Base-by-base conservation (phyloP, 2,888 invertebrate genomes). In the Autographa pulchrina region DNA sequence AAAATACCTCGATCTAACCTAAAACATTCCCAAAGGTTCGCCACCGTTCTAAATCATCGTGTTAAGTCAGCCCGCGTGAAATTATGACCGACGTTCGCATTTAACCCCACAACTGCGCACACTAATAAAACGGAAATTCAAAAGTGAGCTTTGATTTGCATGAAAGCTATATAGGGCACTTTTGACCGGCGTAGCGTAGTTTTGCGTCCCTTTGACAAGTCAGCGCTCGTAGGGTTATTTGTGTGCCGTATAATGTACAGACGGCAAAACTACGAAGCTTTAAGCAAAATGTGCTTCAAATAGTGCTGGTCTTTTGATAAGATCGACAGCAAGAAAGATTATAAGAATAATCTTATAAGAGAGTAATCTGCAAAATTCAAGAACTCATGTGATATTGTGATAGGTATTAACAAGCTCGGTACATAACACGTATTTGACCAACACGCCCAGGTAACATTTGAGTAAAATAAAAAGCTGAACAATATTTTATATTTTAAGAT, bases 101-200 rank as follows among this genome's bases (percentile, higher is more conserved):
- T 83, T 77, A 83, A 77, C 73, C 77, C 74, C 76, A 65, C 64
- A 60, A 62, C 72, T 66, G 70, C 72, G 61, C 65, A 61, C 68
- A 64, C 65, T 75, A 83, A 77, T 70, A 77, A 78, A 80, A 77
- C 63, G 75, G 72, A 72, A 80, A 75, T 72, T 71, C 73, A 76
- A 78, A 75, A 79, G 79, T 71, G 71, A 60, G 75, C 77, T 83
- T 84, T 84, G 81, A 84, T 84, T 81, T 82, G 72, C 82, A 83
- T 81, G 70, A 80, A 82, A 61, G 83, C 73, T 78, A 82, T 81
- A 80, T 70, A 68, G 75, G 68, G 74, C 79, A 83, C 83, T 82
- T 84, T 83, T 81, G 83, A 83, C 81, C 83, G 68, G 65, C 66
- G 72, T 75, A 84, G 76, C 78, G 83, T 77, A 76, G 69, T 70